Base-by-base conservation (phyloP, 2,797 vertebrate species). In the Anableps anableps region DNA sequence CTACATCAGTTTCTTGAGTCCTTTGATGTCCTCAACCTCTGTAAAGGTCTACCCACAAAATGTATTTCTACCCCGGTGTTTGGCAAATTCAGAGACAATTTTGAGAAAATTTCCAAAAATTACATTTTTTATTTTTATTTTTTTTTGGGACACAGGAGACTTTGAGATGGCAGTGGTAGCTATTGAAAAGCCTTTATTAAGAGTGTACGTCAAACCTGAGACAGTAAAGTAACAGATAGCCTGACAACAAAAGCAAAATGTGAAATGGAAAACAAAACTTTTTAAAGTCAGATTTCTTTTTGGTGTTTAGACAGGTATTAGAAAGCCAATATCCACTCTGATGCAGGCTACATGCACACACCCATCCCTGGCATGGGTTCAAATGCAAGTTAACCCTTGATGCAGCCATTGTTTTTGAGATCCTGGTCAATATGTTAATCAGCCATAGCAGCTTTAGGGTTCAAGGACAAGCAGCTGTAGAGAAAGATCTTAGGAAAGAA, bases 381-480 rank as follows among this genome's bases (percentile, higher is more conserved):
- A 58, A 43, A 75, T 50, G 71, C 41, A 38, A 4, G 50, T 55
- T 62, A 23, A 86, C 82, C 78, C 48, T 29, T 72, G 55, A 77
- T 79, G 51, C 19, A 79, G 43, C 76, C 79, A 71, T 62, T 77
- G 64, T 51, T 75, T 82, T 29, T 8, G 47, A 80, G 26, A 82
- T 41, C 9, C 36, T 72, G 43, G 51, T 72, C 77, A 79, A 73
- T 53, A 78, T 66, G 66, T 62, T 53, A 80, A 84, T 80, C 76
- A 83, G 81, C 83, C 73, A 45, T 55, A 5, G 5, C 50, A 60
- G 74, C 76, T 9, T 51, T 66, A 80, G 47, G 16, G 83, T 70
- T 78, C 31, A 36, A 75, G 83, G 74, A 80, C 76, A 85, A 89
- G 78, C 64, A 78, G 75, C 26, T 70, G 60, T 50, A 79, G 47